Evolutionary conservation across 2,888 invertebrate genomes (phyloP).

Genomic region (Priocnemis perturbator): DNA sequence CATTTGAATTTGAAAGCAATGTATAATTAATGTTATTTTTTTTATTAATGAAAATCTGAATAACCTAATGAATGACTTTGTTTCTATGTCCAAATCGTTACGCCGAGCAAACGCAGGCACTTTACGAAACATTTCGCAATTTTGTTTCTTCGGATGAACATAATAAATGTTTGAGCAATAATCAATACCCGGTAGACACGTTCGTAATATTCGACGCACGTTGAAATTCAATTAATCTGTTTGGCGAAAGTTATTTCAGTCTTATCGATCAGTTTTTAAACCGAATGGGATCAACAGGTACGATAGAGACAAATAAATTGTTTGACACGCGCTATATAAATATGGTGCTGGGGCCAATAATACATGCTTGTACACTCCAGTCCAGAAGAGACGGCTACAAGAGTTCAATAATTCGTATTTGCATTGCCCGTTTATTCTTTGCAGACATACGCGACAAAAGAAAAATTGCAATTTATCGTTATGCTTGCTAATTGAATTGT

Average conservation of each 20-base stretch:
- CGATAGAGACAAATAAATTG: conserved; percentile 38
- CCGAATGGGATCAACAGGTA: conserved; percentile 37
- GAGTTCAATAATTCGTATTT: conserved; percentile 15
- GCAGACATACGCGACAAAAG: conserved; percentile 12
- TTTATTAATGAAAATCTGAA: no score
- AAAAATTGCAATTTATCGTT: conserved; percentile 18
- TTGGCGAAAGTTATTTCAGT: neutral
- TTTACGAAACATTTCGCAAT: neutral
- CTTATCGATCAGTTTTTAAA: conserved; percentile 25
- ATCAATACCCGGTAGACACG: neutral
- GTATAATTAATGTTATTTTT: no score
- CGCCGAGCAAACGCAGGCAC: no score
- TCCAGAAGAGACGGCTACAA: conserved; percentile 23
- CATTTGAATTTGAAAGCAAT: no score
- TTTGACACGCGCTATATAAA: conserved; percentile 40
- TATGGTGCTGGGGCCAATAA: conserved; percentile 52
- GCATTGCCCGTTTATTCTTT: conserved; percentile 16
- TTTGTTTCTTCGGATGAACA: neutral
- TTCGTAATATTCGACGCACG: neutral
- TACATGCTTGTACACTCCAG: conserved; percentile 37
- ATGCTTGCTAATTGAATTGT: no score
- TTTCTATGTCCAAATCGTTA: no score
- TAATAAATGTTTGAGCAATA: neutral
- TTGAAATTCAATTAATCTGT: neutral
- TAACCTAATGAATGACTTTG: no score